phyloP scores from a whole-genome alignment of 92 coral and sea anemone species.

The Porites lobata region DNA sequence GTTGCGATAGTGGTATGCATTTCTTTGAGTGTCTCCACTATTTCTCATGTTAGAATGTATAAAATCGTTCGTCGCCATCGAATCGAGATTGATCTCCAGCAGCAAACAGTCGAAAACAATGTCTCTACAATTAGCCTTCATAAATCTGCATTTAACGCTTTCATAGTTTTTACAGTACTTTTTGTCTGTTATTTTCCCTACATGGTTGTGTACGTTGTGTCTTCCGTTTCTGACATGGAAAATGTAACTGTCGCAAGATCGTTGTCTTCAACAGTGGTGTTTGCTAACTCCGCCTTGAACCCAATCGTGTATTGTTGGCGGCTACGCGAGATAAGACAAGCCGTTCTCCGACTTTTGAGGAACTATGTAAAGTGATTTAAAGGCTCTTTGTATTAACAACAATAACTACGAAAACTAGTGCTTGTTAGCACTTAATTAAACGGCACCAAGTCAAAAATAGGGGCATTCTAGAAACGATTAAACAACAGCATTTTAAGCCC shows the following conservation, averaged over 20 bases:
- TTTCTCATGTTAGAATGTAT: conserved; percentile 13
- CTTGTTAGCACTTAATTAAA: too few species aligned
- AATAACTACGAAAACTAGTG: too few species aligned
- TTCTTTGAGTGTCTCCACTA: conserved; percentile 1
- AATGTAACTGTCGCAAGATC: not conserved
- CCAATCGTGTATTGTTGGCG: conserved; percentile 24
- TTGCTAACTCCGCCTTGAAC: conserved; percentile 4
- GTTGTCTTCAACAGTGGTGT: conserved; percentile 10
- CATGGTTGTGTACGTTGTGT: not conserved
- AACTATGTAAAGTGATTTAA: not conserved
- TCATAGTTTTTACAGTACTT: conserved; percentile 9
- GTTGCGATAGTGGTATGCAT: not conserved
- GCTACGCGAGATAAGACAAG: not conserved
- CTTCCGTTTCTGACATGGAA: not conserved
- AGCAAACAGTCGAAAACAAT: conserved; percentile 11
- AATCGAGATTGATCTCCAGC: conserved; percentile 11
- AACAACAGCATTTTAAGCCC: too few species aligned
- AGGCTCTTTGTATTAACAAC: too few species aligned
- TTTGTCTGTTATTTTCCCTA: conserved; percentile 22
- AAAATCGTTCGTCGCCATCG: conserved; percentile 14
- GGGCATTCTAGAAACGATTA: too few species aligned
- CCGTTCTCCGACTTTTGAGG: not conserved
- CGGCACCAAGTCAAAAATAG: too few species aligned
- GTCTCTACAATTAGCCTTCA: not conserved
- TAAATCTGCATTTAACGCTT: conserved; percentile 14